Conservation (phyloP, 2,797 vertebrate genomes). For the Sebastes glaucus region DNA sequence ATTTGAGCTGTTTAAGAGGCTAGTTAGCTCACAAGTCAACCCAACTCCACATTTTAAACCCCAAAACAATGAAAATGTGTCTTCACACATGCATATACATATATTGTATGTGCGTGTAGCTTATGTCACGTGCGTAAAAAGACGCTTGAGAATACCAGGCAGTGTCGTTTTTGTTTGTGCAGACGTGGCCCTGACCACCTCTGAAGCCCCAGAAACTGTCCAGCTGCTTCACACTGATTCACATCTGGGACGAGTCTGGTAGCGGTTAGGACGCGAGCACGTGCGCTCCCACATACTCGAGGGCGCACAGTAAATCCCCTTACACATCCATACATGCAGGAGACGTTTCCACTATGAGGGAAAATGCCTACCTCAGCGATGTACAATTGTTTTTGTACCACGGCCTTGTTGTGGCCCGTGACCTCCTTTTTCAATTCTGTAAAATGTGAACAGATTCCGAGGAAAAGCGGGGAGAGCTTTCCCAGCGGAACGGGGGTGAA, state of each 20-base stretch:
- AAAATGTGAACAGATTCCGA: slow-evolving; percentile 66
- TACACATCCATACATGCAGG: slow-evolving; percentile 65
- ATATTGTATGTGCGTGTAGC: background rate
- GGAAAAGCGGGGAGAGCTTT: slow-evolving; percentile 29
- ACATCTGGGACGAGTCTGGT: slow-evolving; percentile 74
- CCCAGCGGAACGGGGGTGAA: slow-evolving; percentile 40
- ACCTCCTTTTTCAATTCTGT: slow-evolving; percentile 57
- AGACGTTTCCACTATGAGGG: slow-evolving; percentile 64
- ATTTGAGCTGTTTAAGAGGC: slow-evolving; percentile 36
- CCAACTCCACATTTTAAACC: slow-evolving; percentile 14
- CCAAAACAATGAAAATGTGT: slow-evolving; percentile 18
- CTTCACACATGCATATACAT: background rate
- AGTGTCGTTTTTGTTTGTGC: slow-evolving; percentile 39
- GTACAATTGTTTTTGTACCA: slow-evolving; percentile 61
- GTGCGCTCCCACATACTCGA: slow-evolving; percentile 14
- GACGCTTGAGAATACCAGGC: slow-evolving; percentile 6
- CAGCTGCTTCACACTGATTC: slow-evolving; percentile 65
- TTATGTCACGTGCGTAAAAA: slow-evolving; percentile 7
- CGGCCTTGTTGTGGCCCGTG: slow-evolving; percentile 59
- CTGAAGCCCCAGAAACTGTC: slow-evolving; percentile 51
- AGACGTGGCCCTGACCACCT: slow-evolving; percentile 61
- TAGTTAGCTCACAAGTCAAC: slow-evolving; percentile 27
- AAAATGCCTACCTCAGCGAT: slow-evolving; percentile 69
- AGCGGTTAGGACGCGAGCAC: slow-evolving; percentile 47
- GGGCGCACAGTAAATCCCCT: slow-evolving; percentile 65